A percentile compares a stretch with the other conserved stretches of the same genome.
phyloP scores from a whole-genome alignment of 2,888 invertebrate species.

The Noctua janthina region DNA sequence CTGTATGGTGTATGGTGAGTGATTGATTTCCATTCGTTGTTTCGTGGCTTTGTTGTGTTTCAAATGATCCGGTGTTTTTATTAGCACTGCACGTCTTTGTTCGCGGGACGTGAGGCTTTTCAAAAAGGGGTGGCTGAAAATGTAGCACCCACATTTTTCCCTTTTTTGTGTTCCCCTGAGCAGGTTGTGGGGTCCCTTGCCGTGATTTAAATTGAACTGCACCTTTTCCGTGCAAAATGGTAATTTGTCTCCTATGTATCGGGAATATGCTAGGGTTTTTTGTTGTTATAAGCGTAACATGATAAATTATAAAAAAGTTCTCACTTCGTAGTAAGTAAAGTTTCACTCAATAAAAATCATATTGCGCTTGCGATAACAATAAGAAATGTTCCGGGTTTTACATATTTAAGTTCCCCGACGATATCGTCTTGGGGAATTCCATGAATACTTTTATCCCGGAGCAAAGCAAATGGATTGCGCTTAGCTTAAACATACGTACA shows the following conservation, averaged over 20 bases:
- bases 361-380: conserved; percentile 41
- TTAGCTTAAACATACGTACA: conserved; percentile 56
- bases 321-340: conserved; percentile 16
- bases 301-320: conserved; percentile 48
- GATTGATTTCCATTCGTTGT: conserved; percentile 66
- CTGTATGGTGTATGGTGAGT: conserved; percentile 62
- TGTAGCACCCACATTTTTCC: conserved; percentile 48
- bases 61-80: conserved; percentile 66
- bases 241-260: conserved; percentile 56
- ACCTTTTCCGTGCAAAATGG: conserved; percentile 61
- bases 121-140: conserved; percentile 61
- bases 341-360: conserved; percentile 48
- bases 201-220: conserved; percentile 67
- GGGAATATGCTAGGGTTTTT: conserved; percentile 35
- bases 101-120: conserved; percentile 60
- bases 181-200: conserved; percentile 42
- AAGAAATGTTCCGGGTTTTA: conserved; percentile 45
- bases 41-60: conserved; percentile 60
- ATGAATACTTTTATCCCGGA: conserved; percentile 61
- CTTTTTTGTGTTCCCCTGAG: conserved; percentile 53
- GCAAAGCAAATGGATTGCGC: conserved; percentile 61
- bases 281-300: conserved; percentile 48
- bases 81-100: conserved; percentile 61
- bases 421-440: conserved; percentile 56
- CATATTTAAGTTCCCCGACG: conserved; percentile 41